phyloP scores from a whole-genome alignment of 2,113 vertebrate genomes.

The Prochilodus magdalenae region DNA sequence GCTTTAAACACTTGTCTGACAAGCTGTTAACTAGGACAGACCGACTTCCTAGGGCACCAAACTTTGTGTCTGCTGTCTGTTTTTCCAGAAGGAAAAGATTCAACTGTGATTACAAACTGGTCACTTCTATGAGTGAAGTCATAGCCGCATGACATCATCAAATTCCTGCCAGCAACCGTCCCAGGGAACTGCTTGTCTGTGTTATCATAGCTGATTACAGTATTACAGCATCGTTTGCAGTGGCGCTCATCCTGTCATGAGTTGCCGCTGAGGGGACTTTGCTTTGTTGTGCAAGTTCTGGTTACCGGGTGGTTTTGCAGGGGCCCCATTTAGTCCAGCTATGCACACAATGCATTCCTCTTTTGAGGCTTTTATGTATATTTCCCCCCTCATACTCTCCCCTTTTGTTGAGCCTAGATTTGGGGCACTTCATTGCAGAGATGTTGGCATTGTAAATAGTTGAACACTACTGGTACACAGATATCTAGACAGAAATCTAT shows the following conservation, averaged over 20 bases:
- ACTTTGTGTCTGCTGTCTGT: neutral
- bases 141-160: neutral
- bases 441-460: neutral
- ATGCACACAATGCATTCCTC: neutral
- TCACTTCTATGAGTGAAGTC: neutral
- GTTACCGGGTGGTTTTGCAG: neutral
- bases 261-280: neutral
- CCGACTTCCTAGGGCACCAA: neutral
- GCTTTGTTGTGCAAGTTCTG: neutral
- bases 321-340: neutral
- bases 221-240: neutral
- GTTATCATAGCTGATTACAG: neutral
- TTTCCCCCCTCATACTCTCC: neutral
- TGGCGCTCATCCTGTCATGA: neutral
- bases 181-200: neutral
- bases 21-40: neutral
- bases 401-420: neutral
- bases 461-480: neutral
- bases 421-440: neutral
- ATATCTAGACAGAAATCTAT: no score
- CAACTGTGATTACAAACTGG: neutral
- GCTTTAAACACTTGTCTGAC: neutral
- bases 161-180: neutral
- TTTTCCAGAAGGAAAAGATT: neutral
- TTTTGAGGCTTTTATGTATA: neutral